Conservation (phyloP, 2,797 vertebrate species). For the Sciurus vulgaris region DNA sequence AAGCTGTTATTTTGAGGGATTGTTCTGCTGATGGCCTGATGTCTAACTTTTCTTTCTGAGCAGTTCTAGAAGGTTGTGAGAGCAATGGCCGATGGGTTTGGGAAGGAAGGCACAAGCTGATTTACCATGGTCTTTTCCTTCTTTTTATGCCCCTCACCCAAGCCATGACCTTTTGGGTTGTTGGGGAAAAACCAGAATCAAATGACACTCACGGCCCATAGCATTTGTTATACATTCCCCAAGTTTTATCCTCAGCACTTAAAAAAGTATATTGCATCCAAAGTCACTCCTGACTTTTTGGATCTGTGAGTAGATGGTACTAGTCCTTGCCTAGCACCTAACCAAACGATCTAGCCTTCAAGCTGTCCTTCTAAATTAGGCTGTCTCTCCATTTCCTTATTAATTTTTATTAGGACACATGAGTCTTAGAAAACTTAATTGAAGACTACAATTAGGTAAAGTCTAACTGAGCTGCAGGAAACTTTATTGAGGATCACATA, state of each 20-base stretch:
- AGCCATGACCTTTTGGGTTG: neutral
- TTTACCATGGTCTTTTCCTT: neutral
- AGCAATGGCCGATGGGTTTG: neutral
- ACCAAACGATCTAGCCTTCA: neutral
- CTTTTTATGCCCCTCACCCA: neutral
- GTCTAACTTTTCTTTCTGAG: neutral
- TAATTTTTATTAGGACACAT: neutral
- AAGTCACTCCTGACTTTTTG: constrained; percentile 2
- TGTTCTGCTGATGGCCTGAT: neutral
- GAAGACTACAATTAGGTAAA: constrained; percentile 1
- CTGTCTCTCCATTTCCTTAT: neutral
- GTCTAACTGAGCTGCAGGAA: neutral
- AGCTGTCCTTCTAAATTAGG: neutral
- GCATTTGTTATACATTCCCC: neutral
- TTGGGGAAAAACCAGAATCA: neutral
- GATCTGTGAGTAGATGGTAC: neutral
- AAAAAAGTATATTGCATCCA: neutral
- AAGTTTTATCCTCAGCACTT: neutral
- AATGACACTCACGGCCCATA: neutral
- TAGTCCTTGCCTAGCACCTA: neutral
- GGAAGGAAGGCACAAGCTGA: neutral
- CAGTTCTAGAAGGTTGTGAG: neutral
- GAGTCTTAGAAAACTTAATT: neutral
- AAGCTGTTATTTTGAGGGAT: neutral
- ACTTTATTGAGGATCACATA: neutral